phyloP scores from a whole-genome alignment of 2,888 invertebrate species.

The Xiphydria camelus region DNA sequence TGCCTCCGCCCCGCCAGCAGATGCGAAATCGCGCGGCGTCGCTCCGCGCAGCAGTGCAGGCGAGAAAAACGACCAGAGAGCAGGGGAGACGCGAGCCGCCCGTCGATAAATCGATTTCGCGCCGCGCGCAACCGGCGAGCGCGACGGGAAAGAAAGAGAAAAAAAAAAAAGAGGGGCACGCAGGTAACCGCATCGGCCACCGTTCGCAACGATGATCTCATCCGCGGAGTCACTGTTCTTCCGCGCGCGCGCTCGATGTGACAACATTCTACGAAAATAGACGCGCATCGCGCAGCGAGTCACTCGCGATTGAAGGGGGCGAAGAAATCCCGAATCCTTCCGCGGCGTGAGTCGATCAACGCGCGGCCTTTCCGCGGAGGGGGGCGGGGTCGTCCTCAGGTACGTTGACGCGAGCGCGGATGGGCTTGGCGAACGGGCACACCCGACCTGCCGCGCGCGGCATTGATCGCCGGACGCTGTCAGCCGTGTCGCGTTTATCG shows the following conservation, averaged over 20 bases:
- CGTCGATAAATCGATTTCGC: background rate
- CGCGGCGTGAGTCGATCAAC: conserved; percentile 14
- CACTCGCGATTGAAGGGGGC: background rate
- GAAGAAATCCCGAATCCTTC: background rate
- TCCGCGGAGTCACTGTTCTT: conserved; percentile 34
- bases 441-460: conserved; percentile 36
- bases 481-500: background rate
- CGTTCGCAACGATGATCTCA: conserved; percentile 53
- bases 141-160: too few relatives aligned
- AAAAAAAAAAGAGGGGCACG: too few relatives aligned
- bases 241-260: too few relatives aligned
- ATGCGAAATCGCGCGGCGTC: too few relatives aligned
- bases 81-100: too few relatives aligned
- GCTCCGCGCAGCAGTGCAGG: too few relatives aligned
- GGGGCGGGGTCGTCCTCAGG: conserved; percentile 10
- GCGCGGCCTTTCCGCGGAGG: conserved; percentile 6
- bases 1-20: too few relatives aligned
- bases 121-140: background rate
- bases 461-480: conserved; percentile 42
- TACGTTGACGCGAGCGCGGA: conserved; percentile 4
- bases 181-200: conserved; percentile 26
- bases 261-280: conserved; percentile 37
- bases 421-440: conserved; percentile 36
- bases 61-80: too few relatives aligned
- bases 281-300: too few relatives aligned